Percentiles rank a stretch among this genome's conserved stretches.
Evolutionary conservation across 1,140 invertebrate genomes (phyloP).

Genomic region (Sminthurinus signatus): DNA sequence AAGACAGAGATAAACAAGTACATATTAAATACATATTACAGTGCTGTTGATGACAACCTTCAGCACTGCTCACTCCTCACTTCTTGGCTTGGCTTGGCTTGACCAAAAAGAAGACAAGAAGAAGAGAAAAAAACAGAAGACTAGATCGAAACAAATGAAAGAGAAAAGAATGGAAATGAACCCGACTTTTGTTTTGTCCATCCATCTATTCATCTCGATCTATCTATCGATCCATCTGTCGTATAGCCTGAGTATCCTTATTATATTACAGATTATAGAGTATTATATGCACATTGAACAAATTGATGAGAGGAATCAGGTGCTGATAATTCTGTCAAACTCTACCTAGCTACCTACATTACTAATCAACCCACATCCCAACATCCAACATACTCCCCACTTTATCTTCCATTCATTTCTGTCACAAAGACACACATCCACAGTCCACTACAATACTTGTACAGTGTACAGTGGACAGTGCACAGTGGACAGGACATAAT

Average conservation of each 20-base stretch:
- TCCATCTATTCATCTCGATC: too few species aligned
- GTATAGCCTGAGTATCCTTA: too few species aligned
- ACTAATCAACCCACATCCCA: conserved; percentile 11
- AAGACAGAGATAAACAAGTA: too few species aligned
- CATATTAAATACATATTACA: too few species aligned
- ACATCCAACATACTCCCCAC: background rate
- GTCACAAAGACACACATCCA: conserved; percentile 7
- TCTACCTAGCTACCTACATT: conserved; percentile 13
- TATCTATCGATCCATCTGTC: too few species aligned
- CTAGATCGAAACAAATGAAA: background rate
- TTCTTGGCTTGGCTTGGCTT: background rate
- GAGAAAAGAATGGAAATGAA: conserved; percentile 1
- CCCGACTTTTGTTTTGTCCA: conserved; percentile 8
- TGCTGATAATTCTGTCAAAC: conserved; percentile 14
- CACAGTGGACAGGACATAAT: too few species aligned
- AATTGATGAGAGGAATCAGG: conserved; percentile 27
- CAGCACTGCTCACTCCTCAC: too few species aligned
- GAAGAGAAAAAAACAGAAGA: background rate
- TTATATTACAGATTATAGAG: too few species aligned
- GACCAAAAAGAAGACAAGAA: background rate
- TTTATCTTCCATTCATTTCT: conserved; percentile 13
- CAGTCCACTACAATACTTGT: too few species aligned
- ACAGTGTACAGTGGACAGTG: too few species aligned
- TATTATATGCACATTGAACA: too few species aligned
- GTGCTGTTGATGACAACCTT: too few species aligned